Evolutionary conservation across 2,113 vertebrate genomes (phyloP).

Genomic region (Indri indri): DNA sequence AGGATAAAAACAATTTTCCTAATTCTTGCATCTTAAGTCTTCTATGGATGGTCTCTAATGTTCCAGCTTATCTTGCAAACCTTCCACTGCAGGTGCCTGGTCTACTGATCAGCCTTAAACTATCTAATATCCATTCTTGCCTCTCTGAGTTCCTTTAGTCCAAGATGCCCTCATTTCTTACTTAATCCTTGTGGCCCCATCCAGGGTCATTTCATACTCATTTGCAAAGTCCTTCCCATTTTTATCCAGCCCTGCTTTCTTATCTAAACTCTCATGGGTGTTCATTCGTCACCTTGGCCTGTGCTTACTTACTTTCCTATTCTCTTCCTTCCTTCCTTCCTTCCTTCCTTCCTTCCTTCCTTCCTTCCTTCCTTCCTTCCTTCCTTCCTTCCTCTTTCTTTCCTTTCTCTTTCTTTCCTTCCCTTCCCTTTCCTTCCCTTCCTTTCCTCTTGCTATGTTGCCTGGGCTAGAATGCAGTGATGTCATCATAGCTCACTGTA

Average conservation of each 20-base stretch:
- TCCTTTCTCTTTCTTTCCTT: too few species aligned
- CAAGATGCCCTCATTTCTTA: not conserved
- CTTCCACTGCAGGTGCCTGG: not conserved
- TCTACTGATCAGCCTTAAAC: not conserved
- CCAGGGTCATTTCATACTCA: not conserved
- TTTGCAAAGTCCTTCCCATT: not conserved
- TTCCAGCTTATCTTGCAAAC: not conserved
- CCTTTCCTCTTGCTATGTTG: too few species aligned
- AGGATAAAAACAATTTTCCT: not conserved
- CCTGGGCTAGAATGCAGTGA: too few species aligned
- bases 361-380: rapidly evolving
- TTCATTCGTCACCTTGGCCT: not conserved
- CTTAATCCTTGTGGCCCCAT: not conserved
- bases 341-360: too few species aligned
- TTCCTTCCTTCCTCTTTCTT: too few species aligned
- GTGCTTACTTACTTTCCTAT: not conserved
- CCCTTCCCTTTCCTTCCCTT: too few species aligned
- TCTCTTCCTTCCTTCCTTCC: not conserved
- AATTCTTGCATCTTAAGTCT: not conserved
- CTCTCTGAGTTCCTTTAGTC: not conserved
- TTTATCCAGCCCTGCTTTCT: not conserved
- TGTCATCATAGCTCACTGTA: too few species aligned
- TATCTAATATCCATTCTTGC: not conserved
- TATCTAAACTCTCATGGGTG: not conserved
- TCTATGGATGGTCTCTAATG: not conserved